Evolutionary conservation across 2,888 invertebrate genomes (phyloP).

Genomic region (Morpho helenor): DNA sequence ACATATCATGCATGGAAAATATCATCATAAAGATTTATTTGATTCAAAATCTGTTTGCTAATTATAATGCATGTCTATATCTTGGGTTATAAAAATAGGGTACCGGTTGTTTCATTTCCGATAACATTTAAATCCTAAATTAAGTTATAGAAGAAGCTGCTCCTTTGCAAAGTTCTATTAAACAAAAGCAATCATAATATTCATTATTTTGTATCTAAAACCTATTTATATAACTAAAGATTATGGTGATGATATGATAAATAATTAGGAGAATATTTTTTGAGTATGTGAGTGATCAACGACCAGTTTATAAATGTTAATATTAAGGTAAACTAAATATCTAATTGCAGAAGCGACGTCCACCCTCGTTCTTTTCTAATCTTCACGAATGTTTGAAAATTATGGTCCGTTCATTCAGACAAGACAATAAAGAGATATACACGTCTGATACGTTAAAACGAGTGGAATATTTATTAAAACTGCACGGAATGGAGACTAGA

Average conservation of each 20-base stretch:
- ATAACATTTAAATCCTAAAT: too few relatives aligned
- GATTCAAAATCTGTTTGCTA: background rate
- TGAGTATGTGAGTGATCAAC: too few relatives aligned
- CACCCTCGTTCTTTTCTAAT: constrained; percentile 94
- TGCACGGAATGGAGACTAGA: constrained; percentile 93
- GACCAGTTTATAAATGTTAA: too few relatives aligned
- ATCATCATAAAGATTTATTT: constrained; percentile 3
- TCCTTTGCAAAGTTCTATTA: too few relatives aligned
- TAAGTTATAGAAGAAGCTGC: too few relatives aligned
- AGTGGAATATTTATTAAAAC: constrained; percentile 84
- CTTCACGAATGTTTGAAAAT: constrained; percentile 91
- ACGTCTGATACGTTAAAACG: constrained; percentile 81
- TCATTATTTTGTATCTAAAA: background rate
- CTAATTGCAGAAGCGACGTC: constrained; percentile 86
- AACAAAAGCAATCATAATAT: background rate
- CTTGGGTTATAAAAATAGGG: constrained; percentile 11
- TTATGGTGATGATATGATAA: constrained; percentile 17
- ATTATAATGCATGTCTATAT: constrained; percentile 4
- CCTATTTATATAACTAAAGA: constrained; percentile 16
- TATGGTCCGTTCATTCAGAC: constrained; percentile 93
- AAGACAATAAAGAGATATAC: constrained; percentile 77
- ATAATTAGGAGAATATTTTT: background rate
- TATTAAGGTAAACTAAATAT: background rate
- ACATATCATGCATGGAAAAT: constrained; percentile 5
- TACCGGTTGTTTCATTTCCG: background rate